phyloP scores from a whole-genome alignment of 2,113 vertebrate species.

The Vulpes lagopus region DNA sequence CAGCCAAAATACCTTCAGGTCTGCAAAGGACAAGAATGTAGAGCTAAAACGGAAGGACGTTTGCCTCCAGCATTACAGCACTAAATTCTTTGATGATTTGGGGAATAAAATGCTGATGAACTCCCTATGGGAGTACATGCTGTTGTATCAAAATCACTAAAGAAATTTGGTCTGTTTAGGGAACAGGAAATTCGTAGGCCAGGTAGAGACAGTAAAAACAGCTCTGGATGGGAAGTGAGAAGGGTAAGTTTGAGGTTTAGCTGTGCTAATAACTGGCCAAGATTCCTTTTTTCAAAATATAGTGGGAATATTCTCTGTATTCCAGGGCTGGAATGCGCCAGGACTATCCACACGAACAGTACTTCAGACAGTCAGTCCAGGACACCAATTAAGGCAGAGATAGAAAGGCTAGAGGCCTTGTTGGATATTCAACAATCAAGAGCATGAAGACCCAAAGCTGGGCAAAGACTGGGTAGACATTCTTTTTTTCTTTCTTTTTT shows the following conservation, averaged over 20 bases:
- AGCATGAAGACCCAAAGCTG: accelerated
- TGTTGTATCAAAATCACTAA: slow-evolving; percentile 43
- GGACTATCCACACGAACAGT: too few relatives aligned
- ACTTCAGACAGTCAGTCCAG: background rate
- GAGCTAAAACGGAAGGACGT: background rate
- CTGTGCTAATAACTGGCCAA: background rate
- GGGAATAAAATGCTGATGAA: slow-evolving; percentile 61
- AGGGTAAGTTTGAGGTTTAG: background rate
- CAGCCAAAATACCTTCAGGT: background rate
- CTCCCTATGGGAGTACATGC: slow-evolving; percentile 2
- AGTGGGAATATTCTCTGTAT: background rate
- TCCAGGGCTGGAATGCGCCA: background rate
- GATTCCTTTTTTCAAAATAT: background rate
- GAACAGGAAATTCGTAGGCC: background rate
- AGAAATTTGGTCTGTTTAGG: background rate
- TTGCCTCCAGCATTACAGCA: slow-evolving; percentile 56
- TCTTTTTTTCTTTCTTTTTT: too few relatives aligned
- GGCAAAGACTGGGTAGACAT: background rate
- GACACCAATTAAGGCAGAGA: background rate
- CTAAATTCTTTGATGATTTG: slow-evolving; percentile 54
- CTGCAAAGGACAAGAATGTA: background rate
- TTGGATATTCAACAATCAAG: background rate
- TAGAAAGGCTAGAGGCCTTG: background rate
- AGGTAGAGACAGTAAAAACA: background rate
- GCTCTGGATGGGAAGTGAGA: background rate